Conservation (phyloP, 2,113 vertebrate species). For the Equus przewalskii region DNA sequence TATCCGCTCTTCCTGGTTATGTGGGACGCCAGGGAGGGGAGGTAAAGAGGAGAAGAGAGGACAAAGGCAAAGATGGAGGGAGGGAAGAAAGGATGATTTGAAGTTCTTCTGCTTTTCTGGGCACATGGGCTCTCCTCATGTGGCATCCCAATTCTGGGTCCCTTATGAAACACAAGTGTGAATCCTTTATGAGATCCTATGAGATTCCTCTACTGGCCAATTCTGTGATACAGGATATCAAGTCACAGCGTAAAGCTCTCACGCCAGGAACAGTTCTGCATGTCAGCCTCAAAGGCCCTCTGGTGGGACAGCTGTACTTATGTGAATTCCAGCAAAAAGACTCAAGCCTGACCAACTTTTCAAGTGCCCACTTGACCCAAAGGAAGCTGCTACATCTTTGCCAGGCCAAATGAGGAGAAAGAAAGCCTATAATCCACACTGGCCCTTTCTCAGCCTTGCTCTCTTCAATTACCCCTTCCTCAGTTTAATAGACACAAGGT, state of each 20-base stretch:
- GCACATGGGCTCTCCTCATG: neutral
- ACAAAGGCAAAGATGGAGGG: neutral
- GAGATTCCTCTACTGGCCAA: neutral
- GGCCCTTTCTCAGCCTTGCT: neutral
- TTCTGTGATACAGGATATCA: neutral
- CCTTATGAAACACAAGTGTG: neutral
- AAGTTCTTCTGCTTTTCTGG: neutral
- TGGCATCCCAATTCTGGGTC: neutral
- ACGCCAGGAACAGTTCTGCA: neutral
- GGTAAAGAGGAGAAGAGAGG: neutral
- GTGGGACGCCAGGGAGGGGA: neutral
- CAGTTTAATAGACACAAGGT: neutral
- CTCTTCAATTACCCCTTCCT: neutral
- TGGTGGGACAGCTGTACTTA: neutral
- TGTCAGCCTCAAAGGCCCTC: too few relatives aligned
- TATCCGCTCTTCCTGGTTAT: neutral
- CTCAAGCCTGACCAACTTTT: neutral
- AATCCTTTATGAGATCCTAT: neutral
- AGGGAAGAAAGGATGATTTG: neutral
- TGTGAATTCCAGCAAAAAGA: neutral
- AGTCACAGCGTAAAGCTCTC: neutral
- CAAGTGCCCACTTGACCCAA: neutral
- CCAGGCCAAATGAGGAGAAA: neutral
- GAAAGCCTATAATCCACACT: neutral
- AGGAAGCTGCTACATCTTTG: neutral